These are phyloP conservation scores for Passer domesticus DNA, from an alignment of 2,113 vertebrate genomes.

Conservation along the genomic window DNA sequence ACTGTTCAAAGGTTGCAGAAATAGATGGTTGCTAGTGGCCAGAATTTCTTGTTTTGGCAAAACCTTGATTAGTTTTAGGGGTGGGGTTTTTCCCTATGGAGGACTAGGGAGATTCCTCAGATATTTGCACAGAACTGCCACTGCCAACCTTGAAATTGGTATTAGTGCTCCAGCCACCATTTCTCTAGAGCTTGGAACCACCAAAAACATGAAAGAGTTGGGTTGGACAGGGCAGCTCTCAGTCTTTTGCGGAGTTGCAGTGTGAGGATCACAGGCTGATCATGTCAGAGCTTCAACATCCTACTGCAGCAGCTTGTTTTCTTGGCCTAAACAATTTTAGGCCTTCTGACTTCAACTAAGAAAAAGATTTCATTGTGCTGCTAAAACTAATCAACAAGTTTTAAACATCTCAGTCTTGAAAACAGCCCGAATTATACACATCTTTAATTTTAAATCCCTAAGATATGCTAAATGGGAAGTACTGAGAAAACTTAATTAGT, in stretches of 20 bases:
- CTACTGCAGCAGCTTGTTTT: background rate
- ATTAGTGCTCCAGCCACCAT: background rate
- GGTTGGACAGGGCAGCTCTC: background rate
- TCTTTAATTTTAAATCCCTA: background rate
- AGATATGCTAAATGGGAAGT: background rate
- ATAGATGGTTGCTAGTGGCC: background rate
- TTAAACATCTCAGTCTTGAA: background rate
- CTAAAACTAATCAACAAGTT: background rate
- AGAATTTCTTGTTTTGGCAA: background rate
- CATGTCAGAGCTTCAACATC: accelerated
- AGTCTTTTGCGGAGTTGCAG: background rate
- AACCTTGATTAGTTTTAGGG: background rate
- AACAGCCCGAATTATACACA: background rate
- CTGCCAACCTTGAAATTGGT: background rate
- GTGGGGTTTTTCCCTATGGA: background rate
- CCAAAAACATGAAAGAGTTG: accelerated
- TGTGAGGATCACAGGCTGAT: background rate
- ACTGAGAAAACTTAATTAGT: background rate
- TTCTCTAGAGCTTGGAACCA: background rate
- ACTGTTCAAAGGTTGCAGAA: background rate
- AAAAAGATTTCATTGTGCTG: background rate
- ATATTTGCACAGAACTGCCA: background rate
- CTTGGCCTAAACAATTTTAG: background rate
- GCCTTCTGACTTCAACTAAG: background rate
- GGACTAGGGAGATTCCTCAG: background rate